A percentile compares a stretch with the other conserved stretches of the same genome.
phyloP scores from a whole-genome alignment of 2,888 invertebrate species.

The Andrena trimmerana region DNA sequence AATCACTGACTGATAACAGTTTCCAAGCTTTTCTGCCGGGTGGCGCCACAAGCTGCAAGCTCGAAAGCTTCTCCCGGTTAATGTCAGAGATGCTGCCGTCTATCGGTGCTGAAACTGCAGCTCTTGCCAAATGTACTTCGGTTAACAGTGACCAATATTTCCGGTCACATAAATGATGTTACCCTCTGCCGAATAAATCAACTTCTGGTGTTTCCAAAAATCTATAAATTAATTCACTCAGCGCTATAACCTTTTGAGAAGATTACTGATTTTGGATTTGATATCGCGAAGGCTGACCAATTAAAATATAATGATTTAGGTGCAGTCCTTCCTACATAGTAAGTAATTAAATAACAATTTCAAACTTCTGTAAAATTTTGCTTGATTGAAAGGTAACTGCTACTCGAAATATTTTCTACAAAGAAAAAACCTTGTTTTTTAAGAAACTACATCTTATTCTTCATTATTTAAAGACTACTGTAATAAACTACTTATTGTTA shows the following conservation, averaged over 20 bases:
- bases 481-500: too few species aligned
- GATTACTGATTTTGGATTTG: slow-evolving; percentile 36
- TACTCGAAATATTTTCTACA: neutral
- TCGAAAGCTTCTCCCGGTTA: slow-evolving; percentile 66
- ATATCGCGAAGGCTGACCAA: slow-evolving; percentile 31
- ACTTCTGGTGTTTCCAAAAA: slow-evolving; percentile 35
- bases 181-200: slow-evolving; percentile 77
- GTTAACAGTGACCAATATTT: slow-evolving; percentile 79
- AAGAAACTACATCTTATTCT: too few species aligned
- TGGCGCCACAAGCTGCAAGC: slow-evolving; percentile 75
- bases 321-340: neutral
- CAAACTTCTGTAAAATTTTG: too few species aligned
- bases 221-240: slow-evolving; percentile 38
- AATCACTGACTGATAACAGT: slow-evolving; percentile 65
- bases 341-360: neutral
- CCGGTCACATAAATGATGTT: slow-evolving; percentile 73
- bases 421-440: neutral
- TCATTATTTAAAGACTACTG: too few species aligned
- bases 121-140: slow-evolving; percentile 65
- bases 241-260: neutral
- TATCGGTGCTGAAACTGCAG: slow-evolving; percentile 70
- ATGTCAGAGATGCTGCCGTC: slow-evolving; percentile 77
- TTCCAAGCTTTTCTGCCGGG: slow-evolving; percentile 74
- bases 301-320: neutral
- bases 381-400: too few species aligned